These are phyloP conservation scores for Cephus runcator DNA, from an alignment of 2,888 invertebrate species.

Conservation along the genomic window DNA sequence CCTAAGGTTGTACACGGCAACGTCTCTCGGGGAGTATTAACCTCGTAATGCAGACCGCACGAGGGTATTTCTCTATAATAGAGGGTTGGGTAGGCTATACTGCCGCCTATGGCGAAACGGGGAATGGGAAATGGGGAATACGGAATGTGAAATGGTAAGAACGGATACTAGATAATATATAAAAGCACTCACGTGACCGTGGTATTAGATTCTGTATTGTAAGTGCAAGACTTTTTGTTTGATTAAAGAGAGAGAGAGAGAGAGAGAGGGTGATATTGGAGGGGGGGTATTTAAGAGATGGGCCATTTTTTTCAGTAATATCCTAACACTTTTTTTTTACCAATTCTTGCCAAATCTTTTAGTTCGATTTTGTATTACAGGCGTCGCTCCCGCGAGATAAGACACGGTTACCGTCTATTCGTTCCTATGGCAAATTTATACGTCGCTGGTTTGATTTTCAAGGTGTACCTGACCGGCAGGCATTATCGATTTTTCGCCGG, in stretches of 20 bases:
- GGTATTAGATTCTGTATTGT: background rate
- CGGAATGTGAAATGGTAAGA: background rate
- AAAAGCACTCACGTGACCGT: background rate
- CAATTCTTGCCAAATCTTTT: background rate
- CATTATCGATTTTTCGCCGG: background rate
- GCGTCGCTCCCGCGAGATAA: constrained; percentile 46
- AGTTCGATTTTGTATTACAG: background rate
- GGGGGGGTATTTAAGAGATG: too few species aligned
- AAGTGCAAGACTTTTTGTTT: background rate
- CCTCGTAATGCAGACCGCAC: background rate
- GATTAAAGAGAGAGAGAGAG: background rate
- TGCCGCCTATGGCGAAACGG: background rate
- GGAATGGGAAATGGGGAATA: background rate
- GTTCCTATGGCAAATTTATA: constrained; percentile 56
- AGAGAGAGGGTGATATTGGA: too few species aligned
- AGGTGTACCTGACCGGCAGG: background rate
- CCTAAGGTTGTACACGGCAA: background rate
- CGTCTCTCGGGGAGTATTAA: background rate
- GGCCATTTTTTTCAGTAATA: too few species aligned
- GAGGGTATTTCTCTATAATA: background rate
- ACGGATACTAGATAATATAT: background rate
- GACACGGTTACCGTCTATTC: constrained; percentile 60
- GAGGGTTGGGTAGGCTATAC: background rate
- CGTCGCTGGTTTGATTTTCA: constrained; percentile 13
- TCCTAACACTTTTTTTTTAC: background rate